Percentiles rank a stretch among this genome's conserved stretches.
phyloP scores from a whole-genome alignment of 2,797 vertebrate species.

The Zalophus californianus region DNA sequence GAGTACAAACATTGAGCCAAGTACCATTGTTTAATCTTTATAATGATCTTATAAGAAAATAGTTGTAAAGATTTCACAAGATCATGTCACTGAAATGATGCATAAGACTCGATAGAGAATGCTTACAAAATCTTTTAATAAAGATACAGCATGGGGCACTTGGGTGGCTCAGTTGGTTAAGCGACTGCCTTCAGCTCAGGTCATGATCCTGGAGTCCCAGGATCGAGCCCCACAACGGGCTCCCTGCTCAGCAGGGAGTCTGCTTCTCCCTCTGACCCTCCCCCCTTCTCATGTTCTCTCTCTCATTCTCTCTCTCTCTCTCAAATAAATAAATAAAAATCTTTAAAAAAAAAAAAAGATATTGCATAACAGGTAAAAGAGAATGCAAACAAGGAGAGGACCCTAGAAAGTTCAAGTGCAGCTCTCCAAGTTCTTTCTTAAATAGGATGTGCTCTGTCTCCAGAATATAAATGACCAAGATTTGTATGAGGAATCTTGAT shows the following conservation, averaged over 20 bases:
- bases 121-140: not conserved
- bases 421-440: not conserved
- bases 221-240: too few relatives aligned
- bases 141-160: not conserved
- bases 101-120: not conserved
- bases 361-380: not conserved
- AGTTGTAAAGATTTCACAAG: not conserved
- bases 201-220: too few relatives aligned
- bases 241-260: too few relatives aligned
- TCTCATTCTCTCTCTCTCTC: too few relatives aligned
- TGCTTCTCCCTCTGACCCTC: too few relatives aligned
- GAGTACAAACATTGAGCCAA: not conserved
- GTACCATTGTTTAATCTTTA: slow-evolving; percentile 7
- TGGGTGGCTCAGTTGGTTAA: too few relatives aligned
- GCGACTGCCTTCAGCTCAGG: too few relatives aligned
- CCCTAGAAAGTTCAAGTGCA: not conserved
- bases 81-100: not conserved
- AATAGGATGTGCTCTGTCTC: not conserved
- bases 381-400: not conserved
- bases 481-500: not conserved
- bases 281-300: too few relatives aligned
- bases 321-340: too few relatives aligned
- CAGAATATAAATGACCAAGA: not conserved
- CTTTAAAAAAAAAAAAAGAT: not conserved
- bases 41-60: not conserved